Base-by-base conservation (phyloP, 2,797 vertebrate species). In the Cottoperca gobio region DNA sequence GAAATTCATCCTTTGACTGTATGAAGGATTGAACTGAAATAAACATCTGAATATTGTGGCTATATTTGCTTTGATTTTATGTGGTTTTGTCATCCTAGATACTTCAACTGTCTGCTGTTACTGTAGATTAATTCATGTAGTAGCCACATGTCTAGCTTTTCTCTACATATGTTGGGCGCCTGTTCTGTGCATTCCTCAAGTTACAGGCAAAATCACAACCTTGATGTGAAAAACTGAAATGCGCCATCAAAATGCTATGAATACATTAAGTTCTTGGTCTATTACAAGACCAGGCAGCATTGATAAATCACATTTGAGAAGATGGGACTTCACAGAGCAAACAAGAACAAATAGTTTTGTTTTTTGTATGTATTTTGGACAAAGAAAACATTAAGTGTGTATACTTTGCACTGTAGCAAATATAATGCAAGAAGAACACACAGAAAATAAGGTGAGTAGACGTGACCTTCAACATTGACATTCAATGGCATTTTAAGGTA, bases 401-500 rank as follows among this genome's bases (percentile, higher is more conserved):
- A 39, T n/a, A n/a, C n/a, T 31, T 19, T 19, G 17, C 55, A 52
- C 11, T 19, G 8, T 12, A n/a, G 8, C 40, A 37, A 33, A 17
- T 37, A 24, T 10, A 42, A 21, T 11, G 37, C 23, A 43, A 11
- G 1, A 28, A 43, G 5, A 60, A 19, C 13, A 39, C 3, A 17
- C 12, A 17, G 42, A 17, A 78, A 50, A 54, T 23, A 19, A 13
- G 10, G 23, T 23, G 13, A 58, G 35, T 50, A 43, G 58, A 50
- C 26, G 19, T 45, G 45, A 65, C 59, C 26, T 66, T 52, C n/a
- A n/a, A n/a, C 13, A 1, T 8, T 77, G 70, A 45, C 39, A 76
- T 68, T 72, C 12, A 64, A 8, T 45, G 43, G 60, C 16, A 54
- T 71, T 75, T 67, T 46, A 62, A 19, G 26, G 35, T 46, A 1